A percentile compares a stretch with the other conserved stretches of the same genome.
These are phyloP conservation scores for Phortica variegata DNA, from an alignment of 1,140 invertebrate genomes.

Conservation along the genomic window DNA sequence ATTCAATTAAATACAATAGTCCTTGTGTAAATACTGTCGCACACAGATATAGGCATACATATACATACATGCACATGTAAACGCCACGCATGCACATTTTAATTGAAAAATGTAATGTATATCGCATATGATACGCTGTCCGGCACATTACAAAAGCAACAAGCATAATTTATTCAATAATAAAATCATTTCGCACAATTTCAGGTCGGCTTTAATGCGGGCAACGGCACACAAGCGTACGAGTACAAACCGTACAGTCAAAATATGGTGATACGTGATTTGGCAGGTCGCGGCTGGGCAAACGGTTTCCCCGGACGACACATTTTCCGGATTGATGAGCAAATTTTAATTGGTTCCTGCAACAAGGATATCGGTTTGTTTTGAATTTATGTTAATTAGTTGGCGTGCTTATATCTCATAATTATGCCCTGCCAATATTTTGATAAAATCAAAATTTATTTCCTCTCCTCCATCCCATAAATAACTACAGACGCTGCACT, in stretches of 20 bases:
- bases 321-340: slow-evolving; percentile 93
- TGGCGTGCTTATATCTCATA: slow-evolving; percentile 4
- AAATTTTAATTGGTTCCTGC: slow-evolving; percentile 88
- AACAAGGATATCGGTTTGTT: slow-evolving; percentile 81
- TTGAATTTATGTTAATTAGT: slow-evolving; percentile 7
- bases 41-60: neutral
- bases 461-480: slow-evolving; percentile 18
- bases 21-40: no score
- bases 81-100: no score
- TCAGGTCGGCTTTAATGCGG: slow-evolving; percentile 94
- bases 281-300: slow-evolving; percentile 79
- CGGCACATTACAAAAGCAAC: no score
- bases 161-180: no score
- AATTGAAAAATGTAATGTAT: no score
- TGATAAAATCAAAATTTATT: slow-evolving; percentile 6
- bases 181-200: no score
- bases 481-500: slow-evolving; percentile 69
- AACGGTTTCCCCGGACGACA: slow-evolving; percentile 87
- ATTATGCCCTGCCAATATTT: neutral
- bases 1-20: no score
- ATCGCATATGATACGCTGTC: no score
- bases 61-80: neutral
- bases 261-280: slow-evolving; percentile 76
- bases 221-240: slow-evolving; percentile 87
- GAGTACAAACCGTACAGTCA: slow-evolving; percentile 92